phyloP scores from a whole-genome alignment of 1,140 invertebrate species.

The Drosophila mojavensis region DNA sequence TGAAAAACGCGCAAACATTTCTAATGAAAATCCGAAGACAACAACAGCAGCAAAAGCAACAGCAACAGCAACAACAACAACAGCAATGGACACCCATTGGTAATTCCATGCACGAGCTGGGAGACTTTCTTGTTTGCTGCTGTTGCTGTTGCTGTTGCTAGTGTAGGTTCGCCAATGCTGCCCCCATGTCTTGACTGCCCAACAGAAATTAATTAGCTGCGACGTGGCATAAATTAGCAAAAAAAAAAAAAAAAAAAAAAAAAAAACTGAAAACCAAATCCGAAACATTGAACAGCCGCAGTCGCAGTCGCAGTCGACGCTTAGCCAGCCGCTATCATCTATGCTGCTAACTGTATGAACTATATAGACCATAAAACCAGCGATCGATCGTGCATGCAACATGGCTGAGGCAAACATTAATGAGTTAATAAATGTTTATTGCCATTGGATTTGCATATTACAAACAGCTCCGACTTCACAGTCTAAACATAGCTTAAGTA shows the following conservation, averaged over 20 bases:
- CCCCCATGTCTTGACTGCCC: constrained; percentile 50
- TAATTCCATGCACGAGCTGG: constrained; percentile 61
- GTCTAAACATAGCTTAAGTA: too few species aligned
- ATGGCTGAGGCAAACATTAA: background rate
- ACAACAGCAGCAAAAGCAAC: constrained; percentile 16
- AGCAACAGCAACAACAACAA: constrained; percentile 29
- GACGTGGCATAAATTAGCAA: constrained; percentile 78
- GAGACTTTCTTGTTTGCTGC: constrained; percentile 62
- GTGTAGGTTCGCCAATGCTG: constrained; percentile 34
- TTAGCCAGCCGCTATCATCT: background rate
- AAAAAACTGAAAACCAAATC: constrained; percentile 27
- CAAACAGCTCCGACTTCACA: too few species aligned
- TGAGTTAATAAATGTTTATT: too few species aligned
- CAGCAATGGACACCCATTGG: constrained; percentile 41
- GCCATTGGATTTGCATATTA: too few species aligned
- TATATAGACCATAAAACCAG: background rate
- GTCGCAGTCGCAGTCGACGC: background rate
- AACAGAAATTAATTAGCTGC: constrained; percentile 75
- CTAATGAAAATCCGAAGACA: constrained; percentile 65
- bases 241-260: constrained; percentile 29
- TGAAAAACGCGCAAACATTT: constrained; percentile 67
- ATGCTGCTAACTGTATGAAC: background rate
- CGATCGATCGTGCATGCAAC: background rate
- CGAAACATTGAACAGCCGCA: background rate
- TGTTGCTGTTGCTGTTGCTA: constrained; percentile 21